These are phyloP conservation scores for Pipistrellus nathusii DNA, from an alignment of 2,797 vertebrate species.

Conservation along the genomic window DNA sequence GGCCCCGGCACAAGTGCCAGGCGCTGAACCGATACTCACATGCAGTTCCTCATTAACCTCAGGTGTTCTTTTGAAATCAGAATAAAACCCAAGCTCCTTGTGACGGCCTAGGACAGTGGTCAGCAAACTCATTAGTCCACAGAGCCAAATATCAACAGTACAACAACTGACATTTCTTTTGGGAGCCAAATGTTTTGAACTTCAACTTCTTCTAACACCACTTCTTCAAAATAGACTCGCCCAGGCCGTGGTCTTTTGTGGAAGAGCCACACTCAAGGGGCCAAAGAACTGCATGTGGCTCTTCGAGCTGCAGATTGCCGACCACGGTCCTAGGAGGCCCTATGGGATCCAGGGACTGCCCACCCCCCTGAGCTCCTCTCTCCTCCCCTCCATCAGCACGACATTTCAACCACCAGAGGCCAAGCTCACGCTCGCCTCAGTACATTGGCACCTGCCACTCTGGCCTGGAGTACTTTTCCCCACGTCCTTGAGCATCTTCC, in stretches of 20 bases:
- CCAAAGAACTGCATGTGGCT: no score
- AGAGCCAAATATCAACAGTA: no score
- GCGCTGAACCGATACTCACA: not conserved
- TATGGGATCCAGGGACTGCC: fast-evolving
- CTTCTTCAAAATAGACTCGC: no score
- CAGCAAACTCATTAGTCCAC: no score
- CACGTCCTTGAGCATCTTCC: fast-evolving
- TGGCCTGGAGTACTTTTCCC: not conserved
- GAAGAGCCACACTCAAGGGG: no score
- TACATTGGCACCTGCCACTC: not conserved
- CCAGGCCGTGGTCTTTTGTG: no score
- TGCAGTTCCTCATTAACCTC: not conserved
- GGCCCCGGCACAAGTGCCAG: not conserved
- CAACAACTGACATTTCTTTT: no score
- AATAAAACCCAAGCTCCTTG: conserved; percentile 27
- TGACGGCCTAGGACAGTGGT: not conserved
- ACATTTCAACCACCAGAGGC: not conserved
- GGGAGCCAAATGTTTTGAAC: no score
- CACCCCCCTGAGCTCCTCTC: not conserved
- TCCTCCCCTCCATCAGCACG: no score
- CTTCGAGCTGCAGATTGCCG: no score
- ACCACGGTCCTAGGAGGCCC: not conserved
- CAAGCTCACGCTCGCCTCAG: not conserved
- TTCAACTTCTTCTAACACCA: no score
- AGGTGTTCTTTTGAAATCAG: not conserved